Conservation (phyloP, 2,888 invertebrate genomes). For the Pherbina coryleti region DNA sequence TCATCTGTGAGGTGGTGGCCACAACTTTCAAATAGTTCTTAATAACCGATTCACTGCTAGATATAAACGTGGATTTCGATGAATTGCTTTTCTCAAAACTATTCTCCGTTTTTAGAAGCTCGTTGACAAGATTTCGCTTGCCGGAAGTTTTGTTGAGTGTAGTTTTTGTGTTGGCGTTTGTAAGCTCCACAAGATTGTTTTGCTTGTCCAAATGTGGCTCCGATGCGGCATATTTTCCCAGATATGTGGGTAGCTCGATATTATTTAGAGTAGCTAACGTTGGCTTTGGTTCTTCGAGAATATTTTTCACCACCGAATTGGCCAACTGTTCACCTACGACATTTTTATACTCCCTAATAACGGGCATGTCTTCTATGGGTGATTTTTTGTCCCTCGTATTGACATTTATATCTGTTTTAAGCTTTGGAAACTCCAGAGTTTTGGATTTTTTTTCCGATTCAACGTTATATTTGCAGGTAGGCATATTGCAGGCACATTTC, state of each 20-base stretch:
- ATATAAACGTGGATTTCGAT: constrained; percentile 27
- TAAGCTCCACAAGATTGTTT: constrained; percentile 62
- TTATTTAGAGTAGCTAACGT: constrained; percentile 53
- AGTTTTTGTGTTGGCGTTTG: constrained; percentile 46
- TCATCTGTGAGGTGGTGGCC: constrained; percentile 54
- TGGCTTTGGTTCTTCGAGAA: constrained; percentile 50
- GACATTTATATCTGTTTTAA: not conserved
- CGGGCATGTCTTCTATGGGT: constrained; percentile 56
- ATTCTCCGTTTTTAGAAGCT: constrained; percentile 54
- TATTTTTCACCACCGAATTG: constrained; percentile 54
- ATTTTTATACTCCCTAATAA: constrained; percentile 66
- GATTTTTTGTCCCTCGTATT: constrained; percentile 22
- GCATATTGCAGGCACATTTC: constrained; percentile 59
- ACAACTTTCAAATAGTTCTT: constrained; percentile 66
- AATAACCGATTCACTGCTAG: constrained; percentile 62
- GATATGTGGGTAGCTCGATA: constrained; percentile 58
- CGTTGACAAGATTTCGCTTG: constrained; percentile 49
- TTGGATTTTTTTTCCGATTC: not conserved
- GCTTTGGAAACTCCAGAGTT: not conserved
- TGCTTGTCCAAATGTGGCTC: constrained; percentile 58
- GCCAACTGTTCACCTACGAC: constrained; percentile 57
- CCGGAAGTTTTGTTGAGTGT: constrained; percentile 41
- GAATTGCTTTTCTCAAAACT: constrained; percentile 53
- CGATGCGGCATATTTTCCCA: constrained; percentile 57
- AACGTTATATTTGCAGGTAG: constrained; percentile 56